A percentile compares a stretch with the other conserved stretches of the same genome.
phyloP scores from a whole-genome alignment of 1,140 invertebrate species.

The Pseudomyrmex flavicornis region DNA sequence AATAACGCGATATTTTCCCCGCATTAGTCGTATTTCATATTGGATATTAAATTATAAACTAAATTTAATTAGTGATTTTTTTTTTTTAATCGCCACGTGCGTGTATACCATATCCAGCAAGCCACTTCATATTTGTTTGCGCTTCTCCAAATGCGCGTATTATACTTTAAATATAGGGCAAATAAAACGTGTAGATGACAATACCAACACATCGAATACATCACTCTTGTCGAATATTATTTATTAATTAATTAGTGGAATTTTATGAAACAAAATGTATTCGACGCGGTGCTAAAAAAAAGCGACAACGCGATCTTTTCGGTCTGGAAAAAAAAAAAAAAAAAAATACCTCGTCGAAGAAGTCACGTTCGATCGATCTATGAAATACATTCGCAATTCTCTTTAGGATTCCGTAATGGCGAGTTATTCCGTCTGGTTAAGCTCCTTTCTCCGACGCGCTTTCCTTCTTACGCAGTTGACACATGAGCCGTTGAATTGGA shows the following conservation, averaged over 20 bases:
- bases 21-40: slow-evolving; percentile 51
- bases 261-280: too few relatives aligned
- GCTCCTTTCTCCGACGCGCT: not conserved
- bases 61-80: slow-evolving; percentile 32
- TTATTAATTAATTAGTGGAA: too few relatives aligned
- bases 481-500: slow-evolving; percentile 37
- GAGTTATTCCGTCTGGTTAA: slow-evolving; percentile 44
- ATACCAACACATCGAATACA: too few relatives aligned
- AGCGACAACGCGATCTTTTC: not conserved
- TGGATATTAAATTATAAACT: slow-evolving; percentile 41
- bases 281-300: too few relatives aligned
- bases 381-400: slow-evolving; percentile 7
- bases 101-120: too few relatives aligned
- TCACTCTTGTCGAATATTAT: too few relatives aligned
- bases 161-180: too few relatives aligned
- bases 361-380: slow-evolving; percentile 16
- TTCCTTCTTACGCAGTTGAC: not conserved
- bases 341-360: not conserved
- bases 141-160: too few relatives aligned
- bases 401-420: slow-evolving; percentile 9
- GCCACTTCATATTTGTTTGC: too few relatives aligned
- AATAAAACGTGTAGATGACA: too few relatives aligned
- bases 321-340: too few relatives aligned
- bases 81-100: too few relatives aligned
- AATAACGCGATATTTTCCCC: slow-evolving; percentile 43